Percentiles rank a stretch among this genome's conserved stretches.
Evolutionary conservation across 2,888 invertebrate species (phyloP).

Genomic region (Rhyacophila evoluta): DNA sequence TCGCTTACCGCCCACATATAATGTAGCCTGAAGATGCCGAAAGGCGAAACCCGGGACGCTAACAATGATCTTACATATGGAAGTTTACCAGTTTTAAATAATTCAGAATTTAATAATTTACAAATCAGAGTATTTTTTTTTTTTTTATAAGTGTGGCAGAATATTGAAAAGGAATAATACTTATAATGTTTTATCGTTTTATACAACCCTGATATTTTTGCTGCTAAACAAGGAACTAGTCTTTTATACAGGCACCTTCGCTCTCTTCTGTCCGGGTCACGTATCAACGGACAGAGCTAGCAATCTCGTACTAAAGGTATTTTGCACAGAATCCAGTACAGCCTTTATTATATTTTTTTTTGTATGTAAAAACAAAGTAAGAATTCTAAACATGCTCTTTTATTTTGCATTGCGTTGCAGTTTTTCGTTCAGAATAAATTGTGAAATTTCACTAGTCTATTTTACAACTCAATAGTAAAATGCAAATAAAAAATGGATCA

Average conservation of each 20-base stretch:
- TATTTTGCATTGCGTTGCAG: constrained; percentile 4
- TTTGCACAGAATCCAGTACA: background rate
- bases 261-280: constrained; percentile 2
- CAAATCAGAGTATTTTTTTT: too few relatives aligned
- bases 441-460: background rate
- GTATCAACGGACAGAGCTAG: background rate
- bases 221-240: background rate
- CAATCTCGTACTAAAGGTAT: background rate
- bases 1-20: too few relatives aligned
- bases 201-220: background rate
- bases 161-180: too few relatives aligned
- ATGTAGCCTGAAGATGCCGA: too few relatives aligned
- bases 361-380: background rate
- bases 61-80: too few relatives aligned
- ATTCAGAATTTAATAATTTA: too few relatives aligned
- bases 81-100: too few relatives aligned
- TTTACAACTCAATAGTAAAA: too few relatives aligned
- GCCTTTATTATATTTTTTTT: constrained; percentile 16
- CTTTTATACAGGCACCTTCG: background rate
- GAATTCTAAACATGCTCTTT: background rate
- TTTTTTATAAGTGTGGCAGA: too few relatives aligned
- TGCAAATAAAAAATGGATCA: too few relatives aligned
- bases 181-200: too few relatives aligned
- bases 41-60: too few relatives aligned
- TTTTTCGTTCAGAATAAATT: background rate